Conservation (phyloP, 1,140 invertebrate genomes). For the Alviniconcha marisindica region DNA sequence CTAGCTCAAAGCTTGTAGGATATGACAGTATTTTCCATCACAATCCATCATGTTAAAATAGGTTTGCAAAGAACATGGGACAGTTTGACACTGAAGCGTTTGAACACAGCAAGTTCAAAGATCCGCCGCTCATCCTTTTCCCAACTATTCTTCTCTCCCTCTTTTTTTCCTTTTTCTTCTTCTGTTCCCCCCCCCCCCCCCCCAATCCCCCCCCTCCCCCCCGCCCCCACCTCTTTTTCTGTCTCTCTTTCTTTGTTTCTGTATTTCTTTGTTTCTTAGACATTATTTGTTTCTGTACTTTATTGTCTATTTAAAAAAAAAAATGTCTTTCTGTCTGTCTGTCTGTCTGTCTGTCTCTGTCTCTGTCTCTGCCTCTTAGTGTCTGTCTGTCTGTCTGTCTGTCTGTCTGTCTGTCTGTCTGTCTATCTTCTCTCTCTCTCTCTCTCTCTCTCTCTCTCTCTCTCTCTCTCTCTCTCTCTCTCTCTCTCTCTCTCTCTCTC, state of each 20-base stretch:
- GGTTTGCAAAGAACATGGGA: background rate
- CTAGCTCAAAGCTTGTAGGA: too few relatives aligned
- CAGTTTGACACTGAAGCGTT: background rate
- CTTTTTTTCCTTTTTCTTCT: background rate
- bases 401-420: constrained; percentile 29
- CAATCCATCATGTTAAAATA: background rate
- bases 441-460: constrained; percentile 17
- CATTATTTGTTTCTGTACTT: background rate
- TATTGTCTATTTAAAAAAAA: background rate
- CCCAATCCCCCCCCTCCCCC: background rate
- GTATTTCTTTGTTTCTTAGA: constrained; percentile 7
- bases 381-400: constrained; percentile 22
- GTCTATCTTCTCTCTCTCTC: background rate
- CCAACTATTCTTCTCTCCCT: background rate
- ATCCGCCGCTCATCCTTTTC: background rate
- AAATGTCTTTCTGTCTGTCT: background rate
- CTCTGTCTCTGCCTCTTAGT: constrained; percentile 8
- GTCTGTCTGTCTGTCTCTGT: background rate
- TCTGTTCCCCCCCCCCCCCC: background rate
- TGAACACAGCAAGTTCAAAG: background rate
- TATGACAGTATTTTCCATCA: background rate
- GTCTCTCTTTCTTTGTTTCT: constrained; percentile 4
- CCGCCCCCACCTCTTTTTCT: too few relatives aligned
- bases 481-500: background rate
- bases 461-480: background rate